Base-by-base conservation (phyloP, 1,140 invertebrate genomes). In the Dolichoris vasculosae region DNA sequence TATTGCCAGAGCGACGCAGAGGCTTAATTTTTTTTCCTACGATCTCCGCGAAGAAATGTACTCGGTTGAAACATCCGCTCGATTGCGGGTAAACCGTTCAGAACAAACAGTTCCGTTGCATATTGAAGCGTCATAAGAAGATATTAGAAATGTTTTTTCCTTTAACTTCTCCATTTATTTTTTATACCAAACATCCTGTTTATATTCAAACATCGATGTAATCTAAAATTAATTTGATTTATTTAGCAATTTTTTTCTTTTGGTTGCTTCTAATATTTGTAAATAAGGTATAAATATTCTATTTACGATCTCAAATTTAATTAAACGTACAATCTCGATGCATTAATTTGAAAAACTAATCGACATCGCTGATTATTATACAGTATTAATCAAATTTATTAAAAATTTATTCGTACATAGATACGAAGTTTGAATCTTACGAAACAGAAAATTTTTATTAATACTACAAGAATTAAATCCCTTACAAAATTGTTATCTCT, bases 91-190 rank as follows among this genome's bases (percentile, higher is more conserved):
- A 64, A 79, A 43, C 55, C 55, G 43, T 64, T 63, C 30, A 55
- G 77, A 79, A 64, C 35, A 79, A 79, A 79, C 55, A 48, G 43
- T 77, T 55, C 48, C 75, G 55, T 40, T 43, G 55, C 55, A 43
- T 64, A 64, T 55, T n/a, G 20, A 51, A 64, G 23, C 38, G 40
- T 23, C 23, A n/a, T 59, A 78, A 78, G 48, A 78, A 78, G 76
- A 78, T 7, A 78, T 78, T 78, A 59, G 76, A 43, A 64, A 40
- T 79, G 15, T 30, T 59, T 59, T 78, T 55, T 35, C 13, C 1
- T 20, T 75, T 48, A 0, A 48, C 32, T 77, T 55, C 75, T 55
- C 55, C 40, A 4, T 48, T 46, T 26, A 2, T 35, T 6, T 75
- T 75, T 75, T 75, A 23, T 13, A n/a, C 48, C 48, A 26, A 32